phyloP scores from a whole-genome alignment of 2,113 vertebrate genomes.

The Stegastes partitus region DNA sequence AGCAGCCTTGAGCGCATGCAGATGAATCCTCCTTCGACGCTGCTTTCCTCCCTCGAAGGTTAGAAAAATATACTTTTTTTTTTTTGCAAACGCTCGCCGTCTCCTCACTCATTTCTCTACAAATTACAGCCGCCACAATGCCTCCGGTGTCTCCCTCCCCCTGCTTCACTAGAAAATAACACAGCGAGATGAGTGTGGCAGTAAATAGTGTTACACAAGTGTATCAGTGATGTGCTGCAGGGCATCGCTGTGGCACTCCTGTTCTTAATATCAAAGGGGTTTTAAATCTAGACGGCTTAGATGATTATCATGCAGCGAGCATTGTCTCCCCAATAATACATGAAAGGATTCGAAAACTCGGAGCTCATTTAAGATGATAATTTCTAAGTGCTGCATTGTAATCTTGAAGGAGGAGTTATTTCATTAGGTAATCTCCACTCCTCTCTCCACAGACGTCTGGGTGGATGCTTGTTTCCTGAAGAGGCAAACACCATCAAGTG shows the following conservation, averaged over 20 bases:
- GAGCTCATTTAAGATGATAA: constrained; percentile 54
- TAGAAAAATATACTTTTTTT: constrained; percentile 13
- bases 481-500: constrained; percentile 50
- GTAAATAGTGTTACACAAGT: constrained; percentile 24
- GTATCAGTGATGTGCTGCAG: constrained; percentile 26
- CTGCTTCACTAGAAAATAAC: constrained; percentile 4
- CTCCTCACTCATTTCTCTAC: constrained; percentile 4
- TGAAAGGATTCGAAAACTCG: constrained; percentile 47
- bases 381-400: constrained; percentile 46
- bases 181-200: constrained; percentile 39
- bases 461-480: constrained; percentile 52
- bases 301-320: constrained; percentile 37
- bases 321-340: constrained; percentile 49
- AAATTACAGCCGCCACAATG: neutral
- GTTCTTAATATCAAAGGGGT: constrained; percentile 52
- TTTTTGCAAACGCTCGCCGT: neutral
- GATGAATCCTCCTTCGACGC: neutral
- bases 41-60: neutral
- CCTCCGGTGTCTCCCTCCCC: constrained; percentile 4
- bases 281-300: constrained; percentile 36
- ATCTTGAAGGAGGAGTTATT: constrained; percentile 60
- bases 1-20: constrained; percentile 11
- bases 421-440: constrained; percentile 51
- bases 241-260: constrained; percentile 26
- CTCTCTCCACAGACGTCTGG: constrained; percentile 20